These are phyloP conservation scores for Plecturocebus donacophilus DNA, from an alignment of 2,113 vertebrate genomes.

Conservation along the genomic window DNA sequence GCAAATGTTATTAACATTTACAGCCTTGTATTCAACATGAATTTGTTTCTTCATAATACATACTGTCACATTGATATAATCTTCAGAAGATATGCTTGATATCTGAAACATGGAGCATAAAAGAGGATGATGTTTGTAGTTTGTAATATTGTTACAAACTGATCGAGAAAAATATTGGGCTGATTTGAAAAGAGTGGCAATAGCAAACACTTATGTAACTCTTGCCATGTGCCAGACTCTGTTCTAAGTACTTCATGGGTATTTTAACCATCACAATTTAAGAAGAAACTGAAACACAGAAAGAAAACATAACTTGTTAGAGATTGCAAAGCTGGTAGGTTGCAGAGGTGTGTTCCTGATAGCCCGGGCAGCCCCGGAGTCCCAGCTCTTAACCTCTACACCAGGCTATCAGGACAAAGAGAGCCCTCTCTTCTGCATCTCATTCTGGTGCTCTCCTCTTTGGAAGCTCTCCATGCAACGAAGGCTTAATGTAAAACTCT, in stretches of 20 bases:
- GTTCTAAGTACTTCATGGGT: not conserved
- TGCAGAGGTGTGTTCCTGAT: not conserved
- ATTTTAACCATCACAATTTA: not conserved
- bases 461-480: not conserved
- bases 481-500: not conserved
- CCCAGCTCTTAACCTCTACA: not conserved
- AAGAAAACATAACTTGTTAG: not conserved
- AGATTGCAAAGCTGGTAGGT: not conserved
- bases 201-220: not conserved
- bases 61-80: not conserved
- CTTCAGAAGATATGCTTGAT: not conserved
- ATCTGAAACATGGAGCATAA: not conserved
- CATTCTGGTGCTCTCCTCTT: not conserved
- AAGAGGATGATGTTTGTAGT: not conserved
- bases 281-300: not conserved
- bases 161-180: not conserved
- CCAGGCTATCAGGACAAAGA: not conserved
- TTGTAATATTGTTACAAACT: not conserved
- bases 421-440: not conserved
- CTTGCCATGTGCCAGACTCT: not conserved
- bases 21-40: not conserved
- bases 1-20: not conserved
- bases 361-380: accelerated
- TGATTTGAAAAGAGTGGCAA: not conserved
- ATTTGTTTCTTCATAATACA: not conserved